These are phyloP conservation scores for Lepidocyrtoides sp. DNA, from an alignment of 2,888 invertebrate genomes.

Conservation along the genomic window DNA sequence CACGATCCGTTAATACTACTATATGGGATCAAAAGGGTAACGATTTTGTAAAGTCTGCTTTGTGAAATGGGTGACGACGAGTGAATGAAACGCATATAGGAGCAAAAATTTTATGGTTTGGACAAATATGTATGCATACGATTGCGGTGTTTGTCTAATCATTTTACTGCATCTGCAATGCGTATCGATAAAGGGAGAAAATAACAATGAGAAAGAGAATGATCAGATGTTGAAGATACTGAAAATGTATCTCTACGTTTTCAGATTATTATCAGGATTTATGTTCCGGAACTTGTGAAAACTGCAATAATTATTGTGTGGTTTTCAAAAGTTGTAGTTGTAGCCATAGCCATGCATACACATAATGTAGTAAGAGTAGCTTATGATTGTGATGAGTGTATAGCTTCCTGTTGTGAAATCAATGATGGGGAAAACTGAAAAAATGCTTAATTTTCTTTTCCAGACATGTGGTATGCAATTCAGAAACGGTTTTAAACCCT, in stretches of 20 bases:
- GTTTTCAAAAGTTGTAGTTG: too few relatives aligned
- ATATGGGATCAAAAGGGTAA: too few relatives aligned
- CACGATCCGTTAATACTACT: too few relatives aligned
- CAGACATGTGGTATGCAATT: background rate
- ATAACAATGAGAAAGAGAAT: background rate
- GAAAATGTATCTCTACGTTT: background rate
- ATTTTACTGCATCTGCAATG: too few relatives aligned
- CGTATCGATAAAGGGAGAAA: background rate
- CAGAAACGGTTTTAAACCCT: background rate
- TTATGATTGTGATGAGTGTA: background rate
- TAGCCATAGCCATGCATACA: background rate
- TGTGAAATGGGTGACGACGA: too few relatives aligned
- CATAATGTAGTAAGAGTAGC: background rate
- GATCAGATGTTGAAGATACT: slow-evolving; percentile 9
- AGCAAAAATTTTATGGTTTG: background rate
- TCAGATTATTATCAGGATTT: slow-evolving; percentile 37
- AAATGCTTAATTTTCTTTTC: background rate
- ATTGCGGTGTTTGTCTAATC: too few relatives aligned
- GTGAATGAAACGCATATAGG: background rate
- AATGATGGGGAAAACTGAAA: slow-evolving; percentile 42
- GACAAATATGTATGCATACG: too few relatives aligned
- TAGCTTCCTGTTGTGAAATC: slow-evolving; percentile 18
- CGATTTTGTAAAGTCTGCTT: too few relatives aligned
- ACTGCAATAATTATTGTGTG: background rate
- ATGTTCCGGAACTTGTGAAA: slow-evolving; percentile 51